These are phyloP conservation scores for Umimayanthus chanpuru DNA, from an alignment of 92 coral and sea anemone species.

Conservation along the genomic window DNA sequence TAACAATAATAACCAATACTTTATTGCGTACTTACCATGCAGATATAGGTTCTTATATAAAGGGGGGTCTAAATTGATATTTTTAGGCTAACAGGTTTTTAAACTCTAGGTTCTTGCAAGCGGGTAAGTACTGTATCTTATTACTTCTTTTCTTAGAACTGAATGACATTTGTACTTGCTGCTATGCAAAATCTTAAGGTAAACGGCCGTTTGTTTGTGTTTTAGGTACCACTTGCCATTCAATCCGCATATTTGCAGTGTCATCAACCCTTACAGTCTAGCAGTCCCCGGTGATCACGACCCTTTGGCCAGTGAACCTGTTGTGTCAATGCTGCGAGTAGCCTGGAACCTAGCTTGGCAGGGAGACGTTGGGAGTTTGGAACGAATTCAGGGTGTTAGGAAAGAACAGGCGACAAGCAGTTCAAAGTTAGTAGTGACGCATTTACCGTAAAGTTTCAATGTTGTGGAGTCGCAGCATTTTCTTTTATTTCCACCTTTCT, in stretches of 20 bases:
- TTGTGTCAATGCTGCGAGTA: constrained; percentile 77
- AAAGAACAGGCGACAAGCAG: constrained; percentile 31
- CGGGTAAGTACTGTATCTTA: too few relatives aligned
- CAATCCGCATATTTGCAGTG: constrained; percentile 70
- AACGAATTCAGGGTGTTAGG: constrained; percentile 67
- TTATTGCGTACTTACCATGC: too few relatives aligned
- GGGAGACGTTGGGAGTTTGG: constrained; percentile 72
- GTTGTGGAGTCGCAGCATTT: too few relatives aligned
- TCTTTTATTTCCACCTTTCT: too few relatives aligned
- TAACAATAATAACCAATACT: too few relatives aligned
- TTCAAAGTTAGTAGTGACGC: constrained; percentile 44
- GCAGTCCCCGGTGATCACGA: constrained; percentile 66
- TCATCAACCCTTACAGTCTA: constrained; percentile 68
- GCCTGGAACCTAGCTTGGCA: constrained; percentile 98
- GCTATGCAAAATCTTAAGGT: too few relatives aligned
- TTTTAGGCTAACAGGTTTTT: too few relatives aligned
- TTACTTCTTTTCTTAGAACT: too few relatives aligned
- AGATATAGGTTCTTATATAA: too few relatives aligned
- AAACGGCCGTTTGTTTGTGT: not conserved
- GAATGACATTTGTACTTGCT: not conserved
- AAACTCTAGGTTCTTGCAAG: too few relatives aligned
- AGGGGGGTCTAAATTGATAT: too few relatives aligned
- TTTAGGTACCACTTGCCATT: constrained; percentile 88
- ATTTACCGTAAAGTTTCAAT: not conserved
- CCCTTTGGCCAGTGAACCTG: constrained; percentile 78